Conservation (phyloP, 2,888 invertebrate species). For the Patella pellucida region DNA sequence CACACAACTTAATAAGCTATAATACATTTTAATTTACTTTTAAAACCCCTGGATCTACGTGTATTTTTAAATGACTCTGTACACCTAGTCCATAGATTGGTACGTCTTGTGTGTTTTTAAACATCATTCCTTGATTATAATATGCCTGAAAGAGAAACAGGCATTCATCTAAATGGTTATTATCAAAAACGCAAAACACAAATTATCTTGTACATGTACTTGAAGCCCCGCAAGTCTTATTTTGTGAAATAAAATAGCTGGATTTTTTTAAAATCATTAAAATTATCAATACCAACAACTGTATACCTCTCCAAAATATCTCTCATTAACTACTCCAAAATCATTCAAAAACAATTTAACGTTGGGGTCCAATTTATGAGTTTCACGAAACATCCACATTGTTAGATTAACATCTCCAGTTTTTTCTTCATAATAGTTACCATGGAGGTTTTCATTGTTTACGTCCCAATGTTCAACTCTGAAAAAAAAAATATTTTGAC, state of each 20-base stretch:
- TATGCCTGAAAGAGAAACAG: constrained; percentile 31
- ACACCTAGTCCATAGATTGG: constrained; percentile 44
- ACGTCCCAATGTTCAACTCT: constrained; percentile 55
- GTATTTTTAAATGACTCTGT: constrained; percentile 38
- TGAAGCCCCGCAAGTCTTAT: too few relatives aligned
- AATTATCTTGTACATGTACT: too few relatives aligned
- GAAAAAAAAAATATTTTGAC: neutral
- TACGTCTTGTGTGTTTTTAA: constrained; percentile 32
- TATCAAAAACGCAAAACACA: neutral
- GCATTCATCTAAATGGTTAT: neutral
- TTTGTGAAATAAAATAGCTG: too few relatives aligned
- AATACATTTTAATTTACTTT: too few relatives aligned
- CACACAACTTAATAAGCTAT: too few relatives aligned
- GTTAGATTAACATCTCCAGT: constrained; percentile 41
- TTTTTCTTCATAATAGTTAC: constrained; percentile 43
- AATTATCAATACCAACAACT: too few relatives aligned
- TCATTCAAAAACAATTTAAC: constrained; percentile 48
- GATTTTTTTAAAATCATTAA: too few relatives aligned
- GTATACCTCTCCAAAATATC: constrained; percentile 6
- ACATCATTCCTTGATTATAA: constrained; percentile 36
- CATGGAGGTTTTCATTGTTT: constrained; percentile 51
- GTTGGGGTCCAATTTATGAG: constrained; percentile 38
- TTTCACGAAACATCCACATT: constrained; percentile 44
- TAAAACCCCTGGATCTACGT: constrained; percentile 6
- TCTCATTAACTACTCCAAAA: constrained; percentile 34